Evolutionary conservation across 2,797 vertebrate species (phyloP), one percentile per base, ranked within the genome.

Genomic region (Acanthis flammea): DNA sequence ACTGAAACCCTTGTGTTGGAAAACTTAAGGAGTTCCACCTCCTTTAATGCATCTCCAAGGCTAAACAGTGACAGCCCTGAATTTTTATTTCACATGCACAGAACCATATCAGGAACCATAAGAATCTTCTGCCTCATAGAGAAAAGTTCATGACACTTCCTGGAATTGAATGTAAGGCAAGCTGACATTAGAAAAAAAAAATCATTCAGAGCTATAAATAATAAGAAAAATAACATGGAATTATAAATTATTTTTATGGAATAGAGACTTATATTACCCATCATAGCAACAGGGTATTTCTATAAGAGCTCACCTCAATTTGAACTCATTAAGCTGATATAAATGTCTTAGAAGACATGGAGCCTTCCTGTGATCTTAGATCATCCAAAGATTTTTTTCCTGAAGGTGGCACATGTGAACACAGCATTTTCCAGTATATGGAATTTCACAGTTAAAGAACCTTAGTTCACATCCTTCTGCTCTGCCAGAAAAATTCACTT

Each of bases 251-350:
- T 12, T 24, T 81, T 23, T 2, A 54, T 13, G 3, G 54, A 37
- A 37, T 14, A 3, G 16, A 47, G 4, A 35, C 8, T 5, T 57
- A 2, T 24, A 47, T n/a, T 27, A 55, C 0, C 1, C 27, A 58
- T 45, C 8, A 12, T 31, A 70, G 21, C 4, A 66, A 19, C 11
- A 30, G 2, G 2, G 3, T 55, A 27, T 44, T 53, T 19, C 6
- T 82, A 8, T 66, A 63, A 72, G 65, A 85, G 35, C 42, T 25
- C 7, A 75, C 25, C 17, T 72, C 10, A 18, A 8, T 31, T 75
- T 86, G 33, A 37, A 28, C 27, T 10, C 2, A 44, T 47, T 47
- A 79, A 41, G 10, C 37, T 71, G 21, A 65, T 35, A 17, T 3
- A 71, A 70, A 23, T 28, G 1, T 57, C 53, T 71, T 63, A 71